Percentiles rank a stretch among this genome's conserved stretches.
phyloP scores from a whole-genome alignment of 2,888 invertebrate species.

The Carcina quercana region DNA sequence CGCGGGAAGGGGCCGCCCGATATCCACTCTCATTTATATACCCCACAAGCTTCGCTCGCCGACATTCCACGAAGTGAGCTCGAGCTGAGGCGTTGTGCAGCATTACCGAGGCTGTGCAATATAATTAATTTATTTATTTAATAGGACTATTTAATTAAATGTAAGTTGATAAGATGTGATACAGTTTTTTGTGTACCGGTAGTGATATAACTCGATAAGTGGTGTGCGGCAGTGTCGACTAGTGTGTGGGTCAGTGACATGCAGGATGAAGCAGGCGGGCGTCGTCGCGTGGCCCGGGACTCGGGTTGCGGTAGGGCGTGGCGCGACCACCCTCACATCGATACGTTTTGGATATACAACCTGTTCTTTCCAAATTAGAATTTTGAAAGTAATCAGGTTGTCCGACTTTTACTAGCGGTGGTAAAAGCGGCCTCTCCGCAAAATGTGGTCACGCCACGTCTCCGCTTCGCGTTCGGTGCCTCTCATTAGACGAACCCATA shows the following conservation, averaged over 20 bases:
- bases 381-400: conserved; percentile 36
- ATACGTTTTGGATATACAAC: conserved; percentile 2
- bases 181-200: conserved; percentile 23
- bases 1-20: conserved; percentile 72
- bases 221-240: conserved; percentile 34
- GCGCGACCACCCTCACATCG: conserved; percentile 39
- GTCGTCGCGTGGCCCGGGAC: conserved; percentile 42
- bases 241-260: conserved; percentile 67
- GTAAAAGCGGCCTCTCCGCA: conserved; percentile 31
- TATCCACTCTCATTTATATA: conserved; percentile 74
- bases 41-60: conserved; percentile 58
- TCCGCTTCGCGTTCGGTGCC: conserved; percentile 43
- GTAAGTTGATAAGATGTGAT: conserved; percentile 55
- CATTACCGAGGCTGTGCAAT: conserved; percentile 69
- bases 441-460: conserved; percentile 37
- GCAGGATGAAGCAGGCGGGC: conserved; percentile 29
- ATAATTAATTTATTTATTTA: conserved; percentile 72
- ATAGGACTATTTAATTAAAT: conserved; percentile 71
- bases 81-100: conserved; percentile 67
- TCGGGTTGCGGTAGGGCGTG: conserved; percentile 73
- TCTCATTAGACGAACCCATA: conserved; percentile 47
- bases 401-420: conserved; percentile 44
- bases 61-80: conserved; percentile 71
- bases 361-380: conserved; percentile 7
- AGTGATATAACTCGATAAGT: too few species aligned